Conservation (phyloP, 2,888 invertebrate genomes). For the Silvanus unidentatus region DNA sequence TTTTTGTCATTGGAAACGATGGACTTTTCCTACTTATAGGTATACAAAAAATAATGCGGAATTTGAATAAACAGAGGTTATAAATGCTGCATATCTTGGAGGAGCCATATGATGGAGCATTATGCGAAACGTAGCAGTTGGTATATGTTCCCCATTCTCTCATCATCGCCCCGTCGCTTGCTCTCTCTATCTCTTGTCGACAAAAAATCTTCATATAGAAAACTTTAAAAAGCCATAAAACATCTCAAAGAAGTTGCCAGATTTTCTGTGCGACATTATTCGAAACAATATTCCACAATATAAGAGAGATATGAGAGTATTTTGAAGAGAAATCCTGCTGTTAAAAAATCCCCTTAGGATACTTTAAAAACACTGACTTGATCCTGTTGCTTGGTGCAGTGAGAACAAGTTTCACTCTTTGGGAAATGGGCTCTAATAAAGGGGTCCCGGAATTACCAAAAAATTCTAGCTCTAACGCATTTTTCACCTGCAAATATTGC, state of each 20-base stretch:
- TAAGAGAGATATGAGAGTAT: slow-evolving; percentile 22
- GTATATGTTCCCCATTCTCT: no score
- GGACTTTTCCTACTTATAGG: no score
- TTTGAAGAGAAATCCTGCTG: slow-evolving; percentile 20
- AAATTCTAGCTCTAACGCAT: slow-evolving; percentile 11
- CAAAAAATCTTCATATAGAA: slow-evolving; percentile 1
- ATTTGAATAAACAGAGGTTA: slow-evolving; percentile 5
- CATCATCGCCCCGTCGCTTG: not conserved
- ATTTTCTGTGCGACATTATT: slow-evolving; percentile 20
- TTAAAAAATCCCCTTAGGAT: slow-evolving; percentile 22
- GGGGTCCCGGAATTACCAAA: no score
- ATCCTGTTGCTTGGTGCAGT: slow-evolving; percentile 18
- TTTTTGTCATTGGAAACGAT: no score
- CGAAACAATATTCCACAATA: slow-evolving; percentile 22
- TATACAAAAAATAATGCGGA: slow-evolving; percentile 2
- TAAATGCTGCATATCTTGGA: no score
- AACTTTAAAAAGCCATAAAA: slow-evolving; percentile 10
- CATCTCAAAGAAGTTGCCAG: slow-evolving; percentile 10
- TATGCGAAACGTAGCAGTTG: no score
- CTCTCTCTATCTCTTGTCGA: not conserved
- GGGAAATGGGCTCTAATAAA: no score
- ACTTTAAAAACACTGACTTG: slow-evolving; percentile 18
- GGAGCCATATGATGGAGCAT: no score
- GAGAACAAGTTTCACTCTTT: no score
- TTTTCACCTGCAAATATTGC: slow-evolving; percentile 14